A percentile compares a stretch with the other conserved stretches of the same genome.
phyloP scores from a whole-genome alignment of 1,140 invertebrate genomes.

The Drosophila simulans region DNA sequence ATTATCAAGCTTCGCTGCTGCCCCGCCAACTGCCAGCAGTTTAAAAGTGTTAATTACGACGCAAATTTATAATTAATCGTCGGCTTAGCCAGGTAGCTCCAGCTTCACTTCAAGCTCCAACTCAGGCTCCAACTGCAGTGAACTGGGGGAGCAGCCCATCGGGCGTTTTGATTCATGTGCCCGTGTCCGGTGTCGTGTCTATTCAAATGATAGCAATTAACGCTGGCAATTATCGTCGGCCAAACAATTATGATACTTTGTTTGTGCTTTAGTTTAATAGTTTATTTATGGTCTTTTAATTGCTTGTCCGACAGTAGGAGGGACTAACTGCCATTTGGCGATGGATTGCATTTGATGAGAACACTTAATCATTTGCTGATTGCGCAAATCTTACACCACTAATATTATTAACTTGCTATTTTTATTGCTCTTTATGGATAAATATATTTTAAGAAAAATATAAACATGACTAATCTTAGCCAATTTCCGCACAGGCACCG shows the following conservation, averaged over 20 bases:
- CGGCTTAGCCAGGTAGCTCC: conserved; percentile 42
- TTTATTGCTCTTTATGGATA: neutral
- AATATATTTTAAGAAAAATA: too few relatives aligned
- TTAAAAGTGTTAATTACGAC: conserved; percentile 82
- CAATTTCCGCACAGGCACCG: conserved; percentile 87
- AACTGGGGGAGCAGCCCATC: conserved; percentile 28
- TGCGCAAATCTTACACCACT: neutral
- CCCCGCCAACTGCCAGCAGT: conserved; percentile 50
- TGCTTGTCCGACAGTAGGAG: conserved; percentile 13
- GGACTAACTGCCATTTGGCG: neutral
- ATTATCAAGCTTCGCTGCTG: conserved; percentile 64
- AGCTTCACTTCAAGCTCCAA: conserved; percentile 3
- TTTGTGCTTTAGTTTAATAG: conserved; percentile 73
- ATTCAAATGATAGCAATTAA: conserved; percentile 77
- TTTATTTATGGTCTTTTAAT: conserved; percentile 78
- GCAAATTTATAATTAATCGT: conserved; percentile 82
- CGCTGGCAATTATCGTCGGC: conserved; percentile 67
- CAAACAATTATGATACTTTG: conserved; percentile 79
- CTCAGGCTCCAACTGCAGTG: neutral
- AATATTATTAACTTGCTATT: neutral
- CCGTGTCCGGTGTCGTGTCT: conserved; percentile 58
- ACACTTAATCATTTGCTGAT: too few relatives aligned
- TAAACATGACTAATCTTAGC: neutral
- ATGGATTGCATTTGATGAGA: too few relatives aligned
- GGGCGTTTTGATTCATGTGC: conserved; percentile 65